These are phyloP conservation scores for Coryphaenoides rupestris DNA, from an alignment of 2,113 vertebrate species.

Conservation along the genomic window DNA sequence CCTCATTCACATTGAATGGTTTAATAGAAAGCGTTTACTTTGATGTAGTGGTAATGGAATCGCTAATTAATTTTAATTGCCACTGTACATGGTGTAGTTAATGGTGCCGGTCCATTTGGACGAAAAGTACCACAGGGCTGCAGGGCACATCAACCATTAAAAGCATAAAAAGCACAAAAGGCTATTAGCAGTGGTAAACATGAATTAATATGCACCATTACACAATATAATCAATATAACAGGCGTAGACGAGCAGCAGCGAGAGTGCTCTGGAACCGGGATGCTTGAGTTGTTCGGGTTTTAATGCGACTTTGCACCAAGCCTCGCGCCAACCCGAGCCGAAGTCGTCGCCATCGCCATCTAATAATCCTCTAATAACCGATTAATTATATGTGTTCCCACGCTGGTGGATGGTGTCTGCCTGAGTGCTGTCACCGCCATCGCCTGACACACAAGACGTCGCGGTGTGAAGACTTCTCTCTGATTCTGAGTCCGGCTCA, in stretches of 20 bases:
- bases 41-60: conserved; percentile 61
- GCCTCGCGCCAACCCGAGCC: no score
- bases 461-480: no score
- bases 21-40: conserved; percentile 51
- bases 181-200: conserved; percentile 55
- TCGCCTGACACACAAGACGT: no score
- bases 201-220: conserved; percentile 39
- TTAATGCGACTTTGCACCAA: no score
- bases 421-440: no score
- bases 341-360: no score
- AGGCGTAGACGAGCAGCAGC: background rate
- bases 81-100: conserved; percentile 53
- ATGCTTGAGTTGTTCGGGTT: no score
- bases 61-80: conserved; percentile 64
- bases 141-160: conserved; percentile 52
- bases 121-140: conserved; percentile 40
- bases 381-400: no score
- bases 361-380: no score
- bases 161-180: conserved; percentile 47
- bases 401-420: no score
- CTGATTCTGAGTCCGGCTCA: no score
- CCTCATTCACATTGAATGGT: conserved; percentile 50
- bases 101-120: conserved; percentile 55
- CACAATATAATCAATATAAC: conserved; percentile 31
- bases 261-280: no score